Evolutionary conservation across 2,888 invertebrate species (phyloP).

Genomic region (Entomobrya multifasciata): DNA sequence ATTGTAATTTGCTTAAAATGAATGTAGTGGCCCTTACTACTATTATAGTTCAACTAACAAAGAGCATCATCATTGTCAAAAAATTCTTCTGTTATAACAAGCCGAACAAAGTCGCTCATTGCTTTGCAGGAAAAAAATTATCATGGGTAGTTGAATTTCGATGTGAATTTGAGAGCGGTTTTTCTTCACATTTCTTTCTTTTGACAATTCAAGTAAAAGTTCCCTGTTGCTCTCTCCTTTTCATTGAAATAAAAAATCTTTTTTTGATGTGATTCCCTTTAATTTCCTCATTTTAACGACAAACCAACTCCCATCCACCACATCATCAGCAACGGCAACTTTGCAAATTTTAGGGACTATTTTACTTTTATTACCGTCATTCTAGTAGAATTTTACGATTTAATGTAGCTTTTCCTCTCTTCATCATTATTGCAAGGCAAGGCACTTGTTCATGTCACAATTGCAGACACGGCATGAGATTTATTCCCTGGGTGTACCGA

Average conservation of each 20-base stretch:
- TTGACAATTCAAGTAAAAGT: background rate
- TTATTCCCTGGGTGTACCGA: background rate
- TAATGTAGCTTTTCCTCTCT: conserved; percentile 4
- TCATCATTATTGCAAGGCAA: background rate
- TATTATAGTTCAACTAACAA: background rate
- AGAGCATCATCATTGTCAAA: conserved; percentile 19
- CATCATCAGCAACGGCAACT: background rate
- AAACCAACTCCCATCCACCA: background rate
- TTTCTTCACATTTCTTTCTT: background rate
- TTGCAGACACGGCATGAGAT: background rate
- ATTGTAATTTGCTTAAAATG: background rate
- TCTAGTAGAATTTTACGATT: conserved; percentile 27
- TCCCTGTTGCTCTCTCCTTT: background rate
- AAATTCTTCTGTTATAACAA: background rate
- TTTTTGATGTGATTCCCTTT: background rate
- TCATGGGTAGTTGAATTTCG: conserved; percentile 26
- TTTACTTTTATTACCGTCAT: conserved; percentile 31
- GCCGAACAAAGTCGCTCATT: conserved; percentile 6
- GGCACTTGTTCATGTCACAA: background rate
- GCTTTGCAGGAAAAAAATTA: background rate
- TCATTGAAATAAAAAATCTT: background rate
- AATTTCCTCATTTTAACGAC: background rate
- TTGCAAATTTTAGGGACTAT: background rate
- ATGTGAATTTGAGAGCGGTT: background rate
- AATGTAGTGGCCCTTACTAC: background rate